Base-by-base conservation (phyloP, 2,888 invertebrate genomes). In the Cyclophora albipunctata region DNA sequence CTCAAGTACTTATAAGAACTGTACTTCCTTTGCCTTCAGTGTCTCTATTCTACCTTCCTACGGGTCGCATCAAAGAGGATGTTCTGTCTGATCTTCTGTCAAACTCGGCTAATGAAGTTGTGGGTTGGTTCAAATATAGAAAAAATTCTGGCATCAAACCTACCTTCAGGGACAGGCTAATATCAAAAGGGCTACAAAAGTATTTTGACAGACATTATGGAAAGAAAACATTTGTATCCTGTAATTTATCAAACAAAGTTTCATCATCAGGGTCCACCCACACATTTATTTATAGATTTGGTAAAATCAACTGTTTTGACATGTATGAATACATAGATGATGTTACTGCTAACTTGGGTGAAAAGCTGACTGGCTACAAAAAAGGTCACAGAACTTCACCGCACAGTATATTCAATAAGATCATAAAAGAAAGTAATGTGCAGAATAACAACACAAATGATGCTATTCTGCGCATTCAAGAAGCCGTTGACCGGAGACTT, bases 71-170 rank as follows among this genome's bases (percentile, higher is more conserved):
- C 45, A 86, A 91, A 62, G 82, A 84, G 56, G 88, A 90, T 58
- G 88, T 89, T 59, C 67, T 93, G 3, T 72, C 77, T 50, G 81
- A 82, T 4, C 78, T 92, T 51, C 69, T 93, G 7, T 84, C 89
- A 2, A 80, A 80, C 51, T 84, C 88, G 52, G 84, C 89, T 34
- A 84, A 80, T 59, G 90, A 91, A 76, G 89, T 93, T 34, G 90
- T 93, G 5, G 93, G 92, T 34, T 93, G 93, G 93, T 93, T 92
- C 69, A 91, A 90, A 71, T 92, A 91, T 65, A 88, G 91, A 57
- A 84, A 86, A 58, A 87, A 90, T 48, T 82, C 83, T 46, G 81
- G 78, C 44, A 81, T 91, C 34, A 87, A 84, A 60, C 89, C 91
- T n/a, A 91, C 92, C 2, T 81, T 93, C 54, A 78, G 92, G 53